These are phyloP conservation scores for Seira sanloemensis DNA, from an alignment of 2,888 invertebrate genomes.

Conservation along the genomic window DNA sequence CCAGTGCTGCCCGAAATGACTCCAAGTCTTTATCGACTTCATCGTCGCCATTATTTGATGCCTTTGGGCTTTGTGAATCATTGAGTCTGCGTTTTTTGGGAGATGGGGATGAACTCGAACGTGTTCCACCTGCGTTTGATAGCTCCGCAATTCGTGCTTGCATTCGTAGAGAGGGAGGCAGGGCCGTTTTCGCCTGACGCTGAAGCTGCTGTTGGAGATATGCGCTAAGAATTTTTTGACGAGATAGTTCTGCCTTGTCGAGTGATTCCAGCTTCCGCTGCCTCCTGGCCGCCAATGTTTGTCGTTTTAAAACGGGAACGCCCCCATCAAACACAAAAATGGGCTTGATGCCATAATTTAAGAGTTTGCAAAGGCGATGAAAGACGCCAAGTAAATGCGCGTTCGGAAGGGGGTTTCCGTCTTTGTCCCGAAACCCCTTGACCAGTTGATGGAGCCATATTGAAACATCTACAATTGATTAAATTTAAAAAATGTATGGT, in stretches of 20 bases:
- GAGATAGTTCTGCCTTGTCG: slow-evolving; percentile 84
- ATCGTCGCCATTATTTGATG: neutral
- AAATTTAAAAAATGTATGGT: too few species aligned
- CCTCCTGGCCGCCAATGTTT: slow-evolving; percentile 89
- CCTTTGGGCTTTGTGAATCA: too few species aligned
- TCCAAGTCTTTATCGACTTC: slow-evolving; percentile 65
- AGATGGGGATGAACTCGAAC: slow-evolving; percentile 33
- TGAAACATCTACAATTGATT: slow-evolving; percentile 94
- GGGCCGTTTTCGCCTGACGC: slow-evolving; percentile 55
- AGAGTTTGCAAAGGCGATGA: slow-evolving; percentile 94
- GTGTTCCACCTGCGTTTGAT: slow-evolving; percentile 12
- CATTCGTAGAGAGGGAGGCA: slow-evolving; percentile 62
- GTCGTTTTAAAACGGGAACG: slow-evolving; percentile 92
- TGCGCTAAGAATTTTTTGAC: slow-evolving; percentile 84
- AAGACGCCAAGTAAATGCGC: slow-evolving; percentile 96
- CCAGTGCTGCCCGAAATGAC: slow-evolving; percentile 62
- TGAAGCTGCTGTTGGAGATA: slow-evolving; percentile 68
- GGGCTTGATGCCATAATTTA: slow-evolving; percentile 96
- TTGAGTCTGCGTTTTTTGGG: slow-evolving; percentile 34
- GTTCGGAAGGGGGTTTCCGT: slow-evolving; percentile 88
- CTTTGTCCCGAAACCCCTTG: slow-evolving; percentile 93
- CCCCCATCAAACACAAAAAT: slow-evolving; percentile 99
- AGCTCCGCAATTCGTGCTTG: slow-evolving; percentile 34
- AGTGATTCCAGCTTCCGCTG: slow-evolving; percentile 83
- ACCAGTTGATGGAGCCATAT: slow-evolving; percentile 99